Conservation (phyloP, 2,888 invertebrate genomes). For the Boloria euphrosyne region DNA sequence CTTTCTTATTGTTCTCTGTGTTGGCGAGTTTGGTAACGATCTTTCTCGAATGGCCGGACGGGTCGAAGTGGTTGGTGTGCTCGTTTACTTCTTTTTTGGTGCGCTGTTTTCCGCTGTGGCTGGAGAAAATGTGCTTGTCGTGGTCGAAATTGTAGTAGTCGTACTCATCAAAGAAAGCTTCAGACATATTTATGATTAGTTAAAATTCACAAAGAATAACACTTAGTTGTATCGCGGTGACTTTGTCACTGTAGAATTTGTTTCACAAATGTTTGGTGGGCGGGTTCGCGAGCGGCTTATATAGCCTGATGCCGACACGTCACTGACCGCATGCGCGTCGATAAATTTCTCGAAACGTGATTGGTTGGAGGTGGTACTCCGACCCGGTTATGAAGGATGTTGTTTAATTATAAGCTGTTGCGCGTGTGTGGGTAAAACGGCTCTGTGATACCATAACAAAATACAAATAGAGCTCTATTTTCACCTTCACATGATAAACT, state of each 20-base stretch:
- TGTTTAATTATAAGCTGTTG: constrained; percentile 62
- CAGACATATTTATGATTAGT: constrained; percentile 86
- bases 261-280: constrained; percentile 59
- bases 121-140: constrained; percentile 93
- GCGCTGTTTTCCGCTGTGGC: constrained; percentile 95
- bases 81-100: constrained; percentile 93
- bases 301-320: constrained; percentile 66
- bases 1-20: constrained; percentile 90
- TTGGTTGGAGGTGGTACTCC: constrained; percentile 61
- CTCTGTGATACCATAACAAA: constrained; percentile 49
- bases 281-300: constrained; percentile 54
- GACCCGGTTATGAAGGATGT: constrained; percentile 67
- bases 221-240: constrained; percentile 53
- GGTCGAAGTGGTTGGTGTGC: constrained; percentile 96
- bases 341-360: constrained; percentile 68
- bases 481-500: constrained; percentile 33
- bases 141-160: constrained; percentile 97
- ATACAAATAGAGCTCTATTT: background rate
- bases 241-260: constrained; percentile 57
- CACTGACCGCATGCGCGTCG: constrained; percentile 80
- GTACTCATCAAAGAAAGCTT: constrained; percentile 93
- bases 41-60: constrained; percentile 96
- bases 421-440: constrained; percentile 62
- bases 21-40: constrained; percentile 92
- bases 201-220: constrained; percentile 50